These are phyloP conservation scores for Pelusios castaneus DNA, from an alignment of 2,113 vertebrate species.

Conservation along the genomic window DNA sequence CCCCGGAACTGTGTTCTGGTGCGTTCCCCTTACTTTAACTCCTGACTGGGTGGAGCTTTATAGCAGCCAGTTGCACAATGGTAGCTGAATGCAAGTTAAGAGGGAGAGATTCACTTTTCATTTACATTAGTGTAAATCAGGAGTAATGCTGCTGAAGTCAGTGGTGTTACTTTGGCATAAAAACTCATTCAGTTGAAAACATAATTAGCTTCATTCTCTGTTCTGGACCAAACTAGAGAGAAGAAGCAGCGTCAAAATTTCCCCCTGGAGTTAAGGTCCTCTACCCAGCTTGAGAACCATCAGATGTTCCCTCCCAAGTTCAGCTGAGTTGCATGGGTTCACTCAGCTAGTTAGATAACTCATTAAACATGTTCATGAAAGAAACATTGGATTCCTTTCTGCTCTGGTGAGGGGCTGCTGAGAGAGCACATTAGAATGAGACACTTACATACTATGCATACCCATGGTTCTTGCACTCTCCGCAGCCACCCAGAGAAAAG, in stretches of 20 bases:
- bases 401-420: not conserved
- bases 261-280: not conserved
- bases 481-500: not conserved
- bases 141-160: not conserved
- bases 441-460: not conserved
- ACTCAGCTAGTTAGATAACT: not conserved
- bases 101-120: not conserved
- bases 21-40: too few relatives aligned
- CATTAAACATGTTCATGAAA: not conserved
- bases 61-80: not conserved
- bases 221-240: not conserved
- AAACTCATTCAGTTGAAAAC: too few relatives aligned
- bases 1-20: too few relatives aligned
- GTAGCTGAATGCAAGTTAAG: not conserved
- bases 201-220: not conserved
- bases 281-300: not conserved
- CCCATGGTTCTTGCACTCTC: not conserved
- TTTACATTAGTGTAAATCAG: not conserved
- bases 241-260: not conserved
- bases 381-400: not conserved
- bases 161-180: too few relatives aligned
- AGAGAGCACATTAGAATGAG: not conserved
- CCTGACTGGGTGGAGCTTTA: too few relatives aligned
- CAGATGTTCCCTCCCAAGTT: not conserved
- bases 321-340: not conserved